Evolutionary conservation across 2,797 vertebrate species (phyloP), one percentile per base, ranked within the genome.

Genomic region (Acanthurus lineatus): DNA sequence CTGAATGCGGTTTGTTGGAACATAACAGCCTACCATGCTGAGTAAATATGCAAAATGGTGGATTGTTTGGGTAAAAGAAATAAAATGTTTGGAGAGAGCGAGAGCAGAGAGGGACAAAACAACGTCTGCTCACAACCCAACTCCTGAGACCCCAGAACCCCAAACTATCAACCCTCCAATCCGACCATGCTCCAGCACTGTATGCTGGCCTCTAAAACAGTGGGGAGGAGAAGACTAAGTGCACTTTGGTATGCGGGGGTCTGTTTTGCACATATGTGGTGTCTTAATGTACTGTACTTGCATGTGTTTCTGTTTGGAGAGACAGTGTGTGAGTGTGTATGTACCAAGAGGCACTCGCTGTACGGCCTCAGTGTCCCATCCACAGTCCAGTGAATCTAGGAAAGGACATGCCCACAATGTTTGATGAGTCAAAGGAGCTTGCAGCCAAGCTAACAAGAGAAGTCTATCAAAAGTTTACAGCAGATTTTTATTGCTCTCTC

Each of bases 61-160:
- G 35, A 69, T 67, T 44, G 28, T 61, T 63, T 40, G 49, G 25
- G 62, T 70, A 56, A 62, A 74, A 73, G 78, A 74, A 74, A 62
- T 74, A 74, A 77, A 85, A 73, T 86, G 76, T 79, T 76, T 70
- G 58, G 58, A 71, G 78, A 82, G 61, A 65, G 25, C 49, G 25
- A 48, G 44, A 57, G 56, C 12, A 22, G 52, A 70, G 11, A 81
- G 4, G 9, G 17, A 68, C 65, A 74, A 64, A 54, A 64, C 38
- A 32, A 51, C 62, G 10, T 88, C 47, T 56, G 22, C 66, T 75
- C 59, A 35, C 69, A 52, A 57, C 45, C 60, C 20, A 20, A 20
- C 60, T 58, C 68, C 22, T 5, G 61, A 86, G 45, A 85, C 28
- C 16, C 10, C 60, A 63, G 19, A 69, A 65, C 48, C 56, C 64